Evolutionary conservation across 1,140 invertebrate species (phyloP), one percentile per base, ranked within the genome.

Genomic region (Anastrepha obliqua): DNA sequence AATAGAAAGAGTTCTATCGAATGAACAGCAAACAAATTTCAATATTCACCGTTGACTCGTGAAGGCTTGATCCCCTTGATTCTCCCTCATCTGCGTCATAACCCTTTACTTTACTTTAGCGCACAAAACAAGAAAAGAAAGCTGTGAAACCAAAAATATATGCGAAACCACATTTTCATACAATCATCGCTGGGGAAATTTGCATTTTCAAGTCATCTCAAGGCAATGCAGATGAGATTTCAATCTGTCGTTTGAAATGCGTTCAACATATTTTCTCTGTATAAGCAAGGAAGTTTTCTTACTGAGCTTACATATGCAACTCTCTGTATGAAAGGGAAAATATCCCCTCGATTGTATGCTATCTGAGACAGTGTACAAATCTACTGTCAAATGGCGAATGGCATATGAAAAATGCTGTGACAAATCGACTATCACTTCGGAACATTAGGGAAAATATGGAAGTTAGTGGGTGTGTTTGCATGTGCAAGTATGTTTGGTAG

Each of bases 221-320:
- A 20, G n/a, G n/a, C n/a, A 51, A 81, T 81, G 74, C 74, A 81
- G 47, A 81, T 81, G 74, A 81, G 74, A 81, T 81, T 58, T 81
- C 74, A 55, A 81, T 81, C 74, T 81, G 64, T 67, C 64, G 64
- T 39, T 39, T 81, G 47, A 58, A 55, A 81, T 17, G n/a, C 74
- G 47, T 81, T 55, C 47, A 78, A 78, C 44, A 78, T 55, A 78
- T 51, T 78, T 55, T 78, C 74, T 6, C 47, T 81, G n/a, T 81
- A 42, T 9, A 13, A 29, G n/a, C 64, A 67, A 81, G 13, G 74
- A 20, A 81, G n/a, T n/a, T 81, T 81, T 81, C 74, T 29, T 58
- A 81, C 47, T 17, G 8, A 51, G 17, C 74, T 55, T 15, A 55
- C 11, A 55, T 55, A 55, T 81, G 74, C 74, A 81, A 4, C 7